Base-by-base conservation (phyloP, 1,140 invertebrate species). In the Saccostrea glomerata region DNA sequence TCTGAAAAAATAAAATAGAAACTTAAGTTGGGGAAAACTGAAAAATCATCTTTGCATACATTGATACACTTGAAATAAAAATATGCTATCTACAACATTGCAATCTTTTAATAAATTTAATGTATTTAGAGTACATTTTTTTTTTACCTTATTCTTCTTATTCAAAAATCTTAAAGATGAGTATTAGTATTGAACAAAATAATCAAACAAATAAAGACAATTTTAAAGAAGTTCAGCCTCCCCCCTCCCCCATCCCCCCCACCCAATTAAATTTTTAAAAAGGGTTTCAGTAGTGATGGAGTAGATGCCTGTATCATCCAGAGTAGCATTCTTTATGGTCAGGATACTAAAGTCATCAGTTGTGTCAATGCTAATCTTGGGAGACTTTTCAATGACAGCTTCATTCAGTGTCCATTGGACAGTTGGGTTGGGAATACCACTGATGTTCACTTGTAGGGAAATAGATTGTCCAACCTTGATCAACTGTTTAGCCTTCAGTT, bases 401-500 rank as follows among this genome's bases (percentile, higher is more conserved):
- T 96, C 96, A 92, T 98, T 97, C 92, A 97, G 97, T 12, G 96
- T 96, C 99, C 99, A 99, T 92, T 97, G 96, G 89, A 99, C 97
- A 5, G 96, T 97, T 0, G 99, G 99, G 85, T 97, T 97, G 4
- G 99, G 99, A 47, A 98, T 98, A 88, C 99, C 99, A 90, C 97
- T 97, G 84, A 99, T 96, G 89, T 94, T 93, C 40, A 94, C 94
- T 47, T 91, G 89, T 2, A 94, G 86, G 11, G 91, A 90, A 7
- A 95, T 86, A 2, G 93, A 92, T 77, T 92, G 90, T 54, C 94
- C 94, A 30, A 92, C 93, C 85, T 94, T 94, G 9, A 95, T 90
- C n/a, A 90, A 89, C 60, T 94, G 94, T 25, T 92, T 90, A 85
- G 92, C 91, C 90, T 93, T 93, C 60, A 94, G 91, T 40, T 91